Base-by-base conservation (phyloP, 2,888 invertebrate species). In the Elmis aenea region DNA sequence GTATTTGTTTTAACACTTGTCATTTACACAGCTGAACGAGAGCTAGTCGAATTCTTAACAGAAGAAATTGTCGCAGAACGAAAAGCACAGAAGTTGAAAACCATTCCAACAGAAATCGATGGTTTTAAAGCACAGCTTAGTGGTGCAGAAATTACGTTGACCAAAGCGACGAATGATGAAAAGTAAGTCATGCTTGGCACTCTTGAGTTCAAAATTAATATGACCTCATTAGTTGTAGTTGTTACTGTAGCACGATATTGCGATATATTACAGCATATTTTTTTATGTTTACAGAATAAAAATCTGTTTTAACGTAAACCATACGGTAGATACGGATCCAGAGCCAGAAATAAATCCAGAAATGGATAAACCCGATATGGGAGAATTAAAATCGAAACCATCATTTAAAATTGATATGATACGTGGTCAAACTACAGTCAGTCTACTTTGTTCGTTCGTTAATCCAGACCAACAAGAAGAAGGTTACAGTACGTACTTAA, bases 51-150 rank as follows among this genome's bases (percentile, higher is more conserved):
- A 61, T 96, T 95, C 62, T 70, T 97, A 13, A 83, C 86, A 1
- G 92, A 96, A 58, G 96, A 97, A 71, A 95, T 97, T 45, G 75
- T 86, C 13, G 86, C 90, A 0, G 96, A 96, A 64, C 83, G 86
- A 51, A 88, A 90, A 61, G 79, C 85, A 2, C 85, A 83, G 58
- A 86, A 87, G 61, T 64, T 79, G 9, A 82, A 85, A 64, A 74
- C 76, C 0, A 73, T 89, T 48, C 85, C 92, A 0, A 73, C 79
- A 0, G 81, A 83, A 44, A 61, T 96, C 12, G 83, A 86, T 12
- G 92, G 89, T 1, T 96, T 95, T 62, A 73, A 78, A 35, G 81
- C 93, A 0, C 77, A 79, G 33, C 71, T 83, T 1, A 77, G 87
- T 38, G 90, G 89, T 2, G 84, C 94, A 14, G 89, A 93, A 62